Base-by-base conservation (phyloP, 2,888 invertebrate genomes). In the Osmoderma eremita region DNA sequence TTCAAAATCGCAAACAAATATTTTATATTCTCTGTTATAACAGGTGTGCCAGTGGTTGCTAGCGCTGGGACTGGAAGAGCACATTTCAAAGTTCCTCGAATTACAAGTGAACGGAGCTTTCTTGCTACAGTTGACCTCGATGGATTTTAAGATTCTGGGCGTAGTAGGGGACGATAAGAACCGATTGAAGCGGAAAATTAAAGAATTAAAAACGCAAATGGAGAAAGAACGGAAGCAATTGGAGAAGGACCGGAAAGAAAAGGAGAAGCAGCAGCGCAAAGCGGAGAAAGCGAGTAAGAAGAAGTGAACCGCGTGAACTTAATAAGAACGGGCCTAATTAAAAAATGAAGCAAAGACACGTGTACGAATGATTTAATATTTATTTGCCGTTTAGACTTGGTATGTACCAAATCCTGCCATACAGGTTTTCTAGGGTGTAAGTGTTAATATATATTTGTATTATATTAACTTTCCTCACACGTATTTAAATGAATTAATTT, bases 31-130 rank as follows among this genome's bases (percentile, higher is more conserved):
- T 51, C 12, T 51, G 0, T 20, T 20, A 12, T 1, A n/a, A n/a
- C 79, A 96, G 92, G 96, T 97, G 62, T 94, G 94, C 83, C 94
- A 96, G 81, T 97, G 97, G 97, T 85, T 97, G 71, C 84, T 88
- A 74, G 87, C 88, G 18, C 87, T 94, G 72, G 93, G 95, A 41
- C 84, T 97, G 78, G 95, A 96, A 80, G 91, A 93, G 66, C 92
- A 94, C 84, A 91, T 93, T 74, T 88, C 93, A 54, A 92, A 93
- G 76, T 95, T 97, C 81, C 89, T 93, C 63, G 93, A 94, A 76
- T 90, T 94, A 75, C 92, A 92, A 78, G 92, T 98, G 62, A 94
- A 93, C 81, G 98, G 98, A 17, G 87, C 89, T 38, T 90, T 93
- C 63, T 86, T 98, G 65, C 84, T 98, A 50, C 90, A 92, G 71